A percentile compares a stretch with the other conserved stretches of the same genome.
These are phyloP conservation scores for Fundulus diaphanus DNA, from an alignment of 2,797 vertebrate species.

Conservation along the genomic window DNA sequence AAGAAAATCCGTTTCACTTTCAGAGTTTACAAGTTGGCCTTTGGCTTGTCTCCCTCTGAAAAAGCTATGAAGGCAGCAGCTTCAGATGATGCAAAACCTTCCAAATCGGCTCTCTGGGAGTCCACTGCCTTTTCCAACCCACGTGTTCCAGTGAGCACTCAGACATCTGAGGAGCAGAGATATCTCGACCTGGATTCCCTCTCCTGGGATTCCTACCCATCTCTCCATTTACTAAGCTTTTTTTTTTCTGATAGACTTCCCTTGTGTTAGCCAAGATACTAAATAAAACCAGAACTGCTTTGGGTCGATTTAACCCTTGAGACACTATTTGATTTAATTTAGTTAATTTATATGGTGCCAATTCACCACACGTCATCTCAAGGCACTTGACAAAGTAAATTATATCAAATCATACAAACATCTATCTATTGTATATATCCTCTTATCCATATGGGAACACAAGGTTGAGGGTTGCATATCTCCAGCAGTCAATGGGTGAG, in stretches of 20 bases:
- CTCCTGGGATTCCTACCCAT: slow-evolving; percentile 22
- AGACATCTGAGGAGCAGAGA: slow-evolving; percentile 19
- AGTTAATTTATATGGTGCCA: too few species aligned
- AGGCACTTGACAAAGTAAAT: too few species aligned
- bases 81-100: slow-evolving; percentile 47
- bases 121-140: slow-evolving; percentile 42
- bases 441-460: too few species aligned
- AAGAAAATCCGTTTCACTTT: slow-evolving; percentile 56
- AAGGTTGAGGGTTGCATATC: too few species aligned
- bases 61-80: slow-evolving; percentile 40
- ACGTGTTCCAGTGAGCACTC: slow-evolving; percentile 25
- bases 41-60: slow-evolving; percentile 54
- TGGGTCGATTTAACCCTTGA: neutral
- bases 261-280: neutral
- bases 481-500: too few species aligned
- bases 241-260: slow-evolving; percentile 1
- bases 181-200: slow-evolving; percentile 29
- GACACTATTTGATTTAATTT: too few species aligned
- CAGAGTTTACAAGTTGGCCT: slow-evolving; percentile 63
- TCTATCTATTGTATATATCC: too few species aligned
- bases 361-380: too few species aligned
- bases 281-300: neutral
- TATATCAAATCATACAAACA: too few species aligned
- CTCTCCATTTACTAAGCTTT: slow-evolving; percentile 22
- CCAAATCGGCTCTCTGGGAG: slow-evolving; percentile 44